A percentile compares a stretch with the other conserved stretches of the same genome.
These are phyloP conservation scores for Ovis aries DNA, from an alignment of 2,113 vertebrate species.

Conservation along the genomic window DNA sequence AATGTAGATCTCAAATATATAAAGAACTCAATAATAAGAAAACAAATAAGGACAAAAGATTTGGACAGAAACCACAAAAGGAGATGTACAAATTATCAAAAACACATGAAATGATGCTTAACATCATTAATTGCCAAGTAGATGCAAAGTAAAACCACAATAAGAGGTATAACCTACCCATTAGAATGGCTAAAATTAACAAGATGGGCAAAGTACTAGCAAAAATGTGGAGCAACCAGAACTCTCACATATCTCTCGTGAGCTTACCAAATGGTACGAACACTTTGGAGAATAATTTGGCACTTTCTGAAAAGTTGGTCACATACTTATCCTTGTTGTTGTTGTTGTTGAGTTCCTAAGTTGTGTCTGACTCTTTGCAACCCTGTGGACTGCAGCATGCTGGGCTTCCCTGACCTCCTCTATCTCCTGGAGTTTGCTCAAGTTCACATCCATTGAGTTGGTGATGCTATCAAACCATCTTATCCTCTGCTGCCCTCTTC, in stretches of 20 bases:
- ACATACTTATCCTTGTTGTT: background rate
- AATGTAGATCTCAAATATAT: background rate
- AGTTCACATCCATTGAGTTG: background rate
- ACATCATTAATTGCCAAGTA: background rate
- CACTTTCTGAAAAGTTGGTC: background rate
- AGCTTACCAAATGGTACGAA: background rate
- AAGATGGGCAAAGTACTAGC: background rate
- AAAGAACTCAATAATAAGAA: background rate
- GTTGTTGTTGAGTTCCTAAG: background rate
- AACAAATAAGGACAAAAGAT: background rate
- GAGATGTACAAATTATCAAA: background rate
- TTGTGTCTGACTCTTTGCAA: background rate
- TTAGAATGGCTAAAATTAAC: background rate
- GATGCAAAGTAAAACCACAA: background rate
- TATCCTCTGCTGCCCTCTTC: background rate
- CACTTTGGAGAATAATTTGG: background rate
- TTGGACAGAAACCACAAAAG: background rate
- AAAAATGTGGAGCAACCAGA: background rate
- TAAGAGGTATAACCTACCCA: background rate
- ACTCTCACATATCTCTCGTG: background rate
- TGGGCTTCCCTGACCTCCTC: background rate
- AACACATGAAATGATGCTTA: background rate
- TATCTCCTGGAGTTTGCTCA: background rate
- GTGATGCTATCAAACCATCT: background rate
- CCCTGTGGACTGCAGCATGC: background rate